Conservation (phyloP, 2,888 invertebrate species). For the Nephrotoma guestfalica region DNA sequence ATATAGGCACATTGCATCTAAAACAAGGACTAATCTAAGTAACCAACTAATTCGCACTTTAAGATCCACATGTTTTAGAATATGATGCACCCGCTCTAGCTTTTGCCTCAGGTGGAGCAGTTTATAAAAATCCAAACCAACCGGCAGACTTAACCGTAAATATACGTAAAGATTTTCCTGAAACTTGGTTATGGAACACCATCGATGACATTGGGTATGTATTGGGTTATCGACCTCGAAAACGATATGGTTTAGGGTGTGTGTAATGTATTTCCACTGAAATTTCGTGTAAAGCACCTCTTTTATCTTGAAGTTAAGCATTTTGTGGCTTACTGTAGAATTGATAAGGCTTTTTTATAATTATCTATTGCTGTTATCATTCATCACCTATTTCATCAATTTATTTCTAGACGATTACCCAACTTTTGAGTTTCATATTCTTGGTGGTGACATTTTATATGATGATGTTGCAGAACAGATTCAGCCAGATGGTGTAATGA, state of each 20-base stretch:
- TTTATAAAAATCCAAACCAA: too few species aligned
- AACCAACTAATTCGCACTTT: too few species aligned
- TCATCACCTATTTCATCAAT: neutral
- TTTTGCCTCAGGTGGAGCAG: too few species aligned
- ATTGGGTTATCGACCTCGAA: neutral
- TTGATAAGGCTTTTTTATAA: too few species aligned
- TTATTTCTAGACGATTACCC: neutral
- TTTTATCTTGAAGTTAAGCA: too few species aligned
- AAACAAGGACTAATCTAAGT: too few species aligned
- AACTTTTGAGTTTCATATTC: neutral
- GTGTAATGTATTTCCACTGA: neutral
- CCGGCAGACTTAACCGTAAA: constrained; percentile 9
- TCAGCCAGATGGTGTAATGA: neutral
- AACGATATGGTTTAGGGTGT: neutral
- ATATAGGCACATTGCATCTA: too few species aligned
- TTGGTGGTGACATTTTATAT: neutral
- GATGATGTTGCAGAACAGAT: neutral
- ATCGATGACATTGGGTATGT: constrained; percentile 22
- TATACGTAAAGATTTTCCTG: constrained; percentile 45
- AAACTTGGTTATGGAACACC: constrained; percentile 52
- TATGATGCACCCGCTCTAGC: too few species aligned
- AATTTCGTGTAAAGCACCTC: neutral
- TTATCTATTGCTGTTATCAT: neutral
- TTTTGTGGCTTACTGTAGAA: too few species aligned
- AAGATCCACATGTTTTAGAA: too few species aligned